Evolutionary conservation across 1,140 invertebrate species (phyloP).

Genomic region (Platyscapa corneri): DNA sequence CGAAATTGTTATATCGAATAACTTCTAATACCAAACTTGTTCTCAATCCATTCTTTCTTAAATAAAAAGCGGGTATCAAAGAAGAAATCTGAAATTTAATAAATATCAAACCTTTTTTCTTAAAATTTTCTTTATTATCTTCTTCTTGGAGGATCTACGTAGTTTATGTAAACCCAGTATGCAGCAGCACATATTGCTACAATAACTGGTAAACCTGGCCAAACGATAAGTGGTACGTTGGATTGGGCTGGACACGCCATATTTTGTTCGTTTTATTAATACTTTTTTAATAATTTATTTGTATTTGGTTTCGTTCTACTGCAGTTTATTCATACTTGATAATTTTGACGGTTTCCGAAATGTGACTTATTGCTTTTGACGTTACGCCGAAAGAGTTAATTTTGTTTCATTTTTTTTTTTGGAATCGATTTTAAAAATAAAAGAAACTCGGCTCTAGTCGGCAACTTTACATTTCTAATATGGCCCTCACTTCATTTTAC

Average conservation of each 20-base stretch:
- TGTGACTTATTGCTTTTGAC: neutral
- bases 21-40: too few species aligned
- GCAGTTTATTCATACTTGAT: neutral
- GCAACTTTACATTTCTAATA: neutral
- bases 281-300: neutral
- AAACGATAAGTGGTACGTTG: neutral
- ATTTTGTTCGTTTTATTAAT: neutral
- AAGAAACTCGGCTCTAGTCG: neutral
- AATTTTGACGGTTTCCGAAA: constrained; percentile 26
- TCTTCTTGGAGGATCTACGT: neutral
- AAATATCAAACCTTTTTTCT: constrained; percentile 6
- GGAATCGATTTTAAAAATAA: constrained; percentile 8
- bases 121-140: neutral
- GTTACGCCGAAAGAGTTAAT: neutral
- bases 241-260: constrained; percentile 16
- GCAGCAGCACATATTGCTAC: neutral
- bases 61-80: too few species aligned
- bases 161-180: neutral
- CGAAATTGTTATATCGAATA: too few species aligned
- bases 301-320: neutral
- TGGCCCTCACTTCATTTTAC: too few species aligned
- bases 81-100: neutral
- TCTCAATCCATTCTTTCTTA: too few species aligned
- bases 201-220: constrained; percentile 19
- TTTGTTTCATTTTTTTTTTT: constrained; percentile 10